Base-by-base conservation (phyloP, 2,113 vertebrate species). In the Anolis carolinensis region DNA sequence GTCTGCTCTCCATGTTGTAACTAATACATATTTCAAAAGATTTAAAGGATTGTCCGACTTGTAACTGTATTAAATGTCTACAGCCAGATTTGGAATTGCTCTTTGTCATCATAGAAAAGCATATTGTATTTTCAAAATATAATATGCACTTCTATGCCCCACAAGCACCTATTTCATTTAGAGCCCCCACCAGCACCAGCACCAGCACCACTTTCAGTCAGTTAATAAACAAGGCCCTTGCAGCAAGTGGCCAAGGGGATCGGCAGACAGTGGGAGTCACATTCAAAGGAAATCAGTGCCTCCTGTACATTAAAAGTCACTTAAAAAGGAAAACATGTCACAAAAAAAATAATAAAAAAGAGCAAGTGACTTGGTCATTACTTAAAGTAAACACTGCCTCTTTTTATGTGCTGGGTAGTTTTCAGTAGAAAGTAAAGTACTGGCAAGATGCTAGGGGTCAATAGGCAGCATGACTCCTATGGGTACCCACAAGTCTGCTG, bases 11-110 rank as follows among this genome's bases (percentile, higher is more conserved):
- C 13, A 14, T 8, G 32, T 34, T 63, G 27, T 84, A 59, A 76
- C 73, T 65, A 84, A 84, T 32, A 48, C 30, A 76, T 39, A 76
- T 84, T 75, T 32, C 59, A 76, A n/a, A 76, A 52, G 32, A 52
- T n/a, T 50, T 81, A 44, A 48, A 39, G 18, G 32, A 20, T 48
- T 76, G 44, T 48, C 27, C n/a, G 63, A 39, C 39, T 48, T 39
- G 32, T 48, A 44, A 36, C 5, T 44, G 82, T 34, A 4, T 44
- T n/a, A 74, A 34, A 27, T 11, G 48, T 44, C 39, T 75, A 20
- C 20, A 27, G 55, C 36, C 2, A 63, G 1, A 13, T 14, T 36
- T 75, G 62, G 5, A 50, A 76, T 48, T 2, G 3, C 27, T 75
- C 14, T 76, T 75, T 76, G 75, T 76, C 27, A 32, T 32, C 59